A percentile compares a stretch with the other conserved stretches of the same genome.
Evolutionary conservation across 2,113 vertebrate genomes (phyloP).

Genomic region (Mandrillus leucophaeus): DNA sequence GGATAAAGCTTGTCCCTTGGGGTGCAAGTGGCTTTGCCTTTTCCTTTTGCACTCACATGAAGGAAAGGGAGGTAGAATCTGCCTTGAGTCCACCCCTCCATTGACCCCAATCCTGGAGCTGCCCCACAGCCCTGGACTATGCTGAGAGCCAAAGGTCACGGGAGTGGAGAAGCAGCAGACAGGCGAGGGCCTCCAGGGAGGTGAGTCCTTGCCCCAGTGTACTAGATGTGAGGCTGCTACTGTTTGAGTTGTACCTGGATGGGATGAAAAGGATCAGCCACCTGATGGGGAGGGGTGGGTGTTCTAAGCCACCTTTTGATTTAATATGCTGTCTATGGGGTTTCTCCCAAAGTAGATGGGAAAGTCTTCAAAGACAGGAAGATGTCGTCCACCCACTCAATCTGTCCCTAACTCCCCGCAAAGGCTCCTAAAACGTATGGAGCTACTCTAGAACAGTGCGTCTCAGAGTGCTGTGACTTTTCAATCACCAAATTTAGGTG

Average conservation of each 20-base stretch:
- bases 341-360: neutral
- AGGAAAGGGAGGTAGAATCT: neutral
- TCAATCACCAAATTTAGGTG: neutral
- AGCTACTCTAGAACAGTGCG: neutral
- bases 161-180: neutral
- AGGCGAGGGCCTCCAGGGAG: too few species aligned
- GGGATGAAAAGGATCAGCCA: neutral
- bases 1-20: neutral
- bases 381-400: too few species aligned
- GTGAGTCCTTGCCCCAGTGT: rapidly evolving
- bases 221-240: rapidly evolving
- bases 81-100: neutral
- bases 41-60: neutral
- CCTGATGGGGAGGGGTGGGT: neutral
- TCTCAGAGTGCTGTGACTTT: neutral
- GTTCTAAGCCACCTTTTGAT: neutral
- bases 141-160: neutral
- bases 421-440: neutral
- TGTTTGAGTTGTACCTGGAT: rapidly evolving
- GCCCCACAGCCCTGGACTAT: neutral
- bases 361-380: neutral
- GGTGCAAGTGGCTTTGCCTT: neutral
- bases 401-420: neutral
- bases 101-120: neutral
- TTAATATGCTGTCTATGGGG: neutral